Evolutionary conservation across 2,888 invertebrate genomes (phyloP), one percentile per base, ranked within the genome.

Genomic region (Diarsia mendica): DNA sequence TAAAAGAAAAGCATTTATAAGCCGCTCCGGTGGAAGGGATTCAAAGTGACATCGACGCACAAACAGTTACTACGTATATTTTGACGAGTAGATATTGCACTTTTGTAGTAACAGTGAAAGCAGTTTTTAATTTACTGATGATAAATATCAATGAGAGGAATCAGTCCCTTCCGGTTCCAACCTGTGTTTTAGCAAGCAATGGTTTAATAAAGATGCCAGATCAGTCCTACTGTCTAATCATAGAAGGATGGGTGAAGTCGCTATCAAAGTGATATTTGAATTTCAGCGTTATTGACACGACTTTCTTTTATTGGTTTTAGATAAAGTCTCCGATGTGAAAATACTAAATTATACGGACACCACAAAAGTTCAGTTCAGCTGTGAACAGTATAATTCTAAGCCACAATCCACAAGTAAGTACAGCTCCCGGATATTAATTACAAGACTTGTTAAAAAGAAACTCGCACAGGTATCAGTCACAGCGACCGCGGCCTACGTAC

Each of bases 271-370:
- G 9, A 4, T 11, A 9, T 3, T 23, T 39, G 23, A 18, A 44
- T 23, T 13, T 60, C 2, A 9, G 20, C 60, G n/a, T n/a, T 48
- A 66, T 15, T 46, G 48, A 1, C 9, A n/a, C 4, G 3, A 72
- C 0, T 44, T 60, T 44, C 13, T 46, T 10, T 20, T 3, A 39
- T 74, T 73, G 33, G 18, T 73, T 73, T 33, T 20, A 74, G 74
- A 15, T 11, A 20, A 33, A 46, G 44, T 46, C 3, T 13, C 63
- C 15, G 33, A 0, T 20, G 20, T 63, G 2, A 5, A 6, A 39
- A 53, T 0, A 33, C 20, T 5, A 5, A 39, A 0, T 0, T 74
- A 53, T 75, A 53, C 61, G 23, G 46, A 75, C 20, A 53, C 51
- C 15, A 63, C 46, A 15, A 4, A 39, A 11, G 61, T 74, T 53